Percentiles rank a stretch among this genome's conserved stretches.
These are phyloP conservation scores for Thrips palmi DNA, from an alignment of 1,140 invertebrate genomes.

Conservation along the genomic window DNA sequence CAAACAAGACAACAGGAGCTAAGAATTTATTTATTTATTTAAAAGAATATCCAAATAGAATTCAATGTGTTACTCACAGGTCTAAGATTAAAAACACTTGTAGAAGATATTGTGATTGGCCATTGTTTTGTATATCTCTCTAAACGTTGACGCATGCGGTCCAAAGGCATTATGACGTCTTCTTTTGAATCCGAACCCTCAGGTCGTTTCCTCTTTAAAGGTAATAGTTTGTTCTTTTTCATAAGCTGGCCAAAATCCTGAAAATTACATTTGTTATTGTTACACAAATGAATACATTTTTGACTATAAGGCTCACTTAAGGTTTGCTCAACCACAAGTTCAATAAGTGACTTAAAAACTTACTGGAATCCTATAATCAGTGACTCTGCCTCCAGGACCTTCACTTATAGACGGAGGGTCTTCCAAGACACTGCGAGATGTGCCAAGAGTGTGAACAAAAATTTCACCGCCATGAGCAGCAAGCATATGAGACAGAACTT, in stretches of 20 bases:
- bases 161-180: conserved; percentile 22
- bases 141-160: conserved; percentile 45
- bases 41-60: conserved; percentile 1
- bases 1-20: neutral
- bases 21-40: neutral
- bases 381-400: conserved; percentile 78
- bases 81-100: conserved; percentile 74
- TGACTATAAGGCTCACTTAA: conserved; percentile 4
- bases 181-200: conserved; percentile 12
- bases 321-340: neutral
- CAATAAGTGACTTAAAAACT: conserved; percentile 13
- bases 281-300: neutral
- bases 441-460: conserved; percentile 82
- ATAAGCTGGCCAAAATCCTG: conserved; percentile 81
- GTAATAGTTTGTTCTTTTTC: conserved; percentile 62
- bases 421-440: conserved; percentile 71
- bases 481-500: conserved; percentile 81
- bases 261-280: conserved; percentile 17
- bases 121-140: conserved; percentile 73
- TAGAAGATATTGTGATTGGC: conserved; percentile 81
- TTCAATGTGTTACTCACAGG: conserved; percentile 33
- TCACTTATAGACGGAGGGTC: conserved; percentile 91
- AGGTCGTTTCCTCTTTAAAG: conserved; percentile 30
- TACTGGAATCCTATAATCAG: conserved; percentile 66
- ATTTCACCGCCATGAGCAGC: conserved; percentile 91